Conservation (phyloP, 2,797 vertebrate genomes). For the Enteromius radiatus region DNA sequence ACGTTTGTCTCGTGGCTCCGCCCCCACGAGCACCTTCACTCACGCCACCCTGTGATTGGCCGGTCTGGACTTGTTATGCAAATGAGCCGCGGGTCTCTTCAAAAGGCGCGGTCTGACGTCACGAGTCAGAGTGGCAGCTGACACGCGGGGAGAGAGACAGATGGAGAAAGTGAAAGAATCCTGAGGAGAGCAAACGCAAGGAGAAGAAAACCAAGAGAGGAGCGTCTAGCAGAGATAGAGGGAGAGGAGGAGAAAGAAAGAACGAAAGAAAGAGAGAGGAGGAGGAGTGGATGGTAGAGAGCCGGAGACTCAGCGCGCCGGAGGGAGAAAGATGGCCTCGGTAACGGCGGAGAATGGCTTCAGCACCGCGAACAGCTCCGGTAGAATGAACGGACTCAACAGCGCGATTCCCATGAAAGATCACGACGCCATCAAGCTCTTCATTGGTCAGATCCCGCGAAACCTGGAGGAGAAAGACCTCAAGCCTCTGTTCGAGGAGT, state of each 20-base stretch:
- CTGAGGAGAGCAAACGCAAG: constrained; percentile 63
- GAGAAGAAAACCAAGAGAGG: constrained; percentile 59
- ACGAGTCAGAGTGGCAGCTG: constrained; percentile 74
- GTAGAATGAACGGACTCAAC: constrained; percentile 90
- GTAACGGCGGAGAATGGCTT: constrained; percentile 88
- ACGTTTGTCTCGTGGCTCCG: constrained; percentile 76
- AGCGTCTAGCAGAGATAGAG: constrained; percentile 63
- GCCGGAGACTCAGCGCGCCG: constrained; percentile 75
- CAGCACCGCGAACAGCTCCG: constrained; percentile 91
- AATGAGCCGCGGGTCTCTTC: constrained; percentile 74
- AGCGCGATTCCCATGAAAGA: constrained; percentile 97
- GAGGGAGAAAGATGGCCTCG: constrained; percentile 91
- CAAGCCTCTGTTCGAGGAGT: constrained; percentile 98
- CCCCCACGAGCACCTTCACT: constrained; percentile 67
- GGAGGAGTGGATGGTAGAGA: constrained; percentile 65
- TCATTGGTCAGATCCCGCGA: constrained; percentile 97
- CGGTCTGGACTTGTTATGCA: constrained; percentile 76
- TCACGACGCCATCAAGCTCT: constrained; percentile 99
- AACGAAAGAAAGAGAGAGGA: constrained; percentile 55
- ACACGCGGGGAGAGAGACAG: constrained; percentile 65
- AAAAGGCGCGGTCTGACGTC: constrained; percentile 81
- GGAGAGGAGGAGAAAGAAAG: constrained; percentile 63
- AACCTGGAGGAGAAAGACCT: constrained; percentile 98
- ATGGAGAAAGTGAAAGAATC: constrained; percentile 65
- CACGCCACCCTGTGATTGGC: constrained; percentile 74